Evolutionary conservation across 1,140 invertebrate genomes (phyloP).

Genomic region (Bombus sylvicola): DNA sequence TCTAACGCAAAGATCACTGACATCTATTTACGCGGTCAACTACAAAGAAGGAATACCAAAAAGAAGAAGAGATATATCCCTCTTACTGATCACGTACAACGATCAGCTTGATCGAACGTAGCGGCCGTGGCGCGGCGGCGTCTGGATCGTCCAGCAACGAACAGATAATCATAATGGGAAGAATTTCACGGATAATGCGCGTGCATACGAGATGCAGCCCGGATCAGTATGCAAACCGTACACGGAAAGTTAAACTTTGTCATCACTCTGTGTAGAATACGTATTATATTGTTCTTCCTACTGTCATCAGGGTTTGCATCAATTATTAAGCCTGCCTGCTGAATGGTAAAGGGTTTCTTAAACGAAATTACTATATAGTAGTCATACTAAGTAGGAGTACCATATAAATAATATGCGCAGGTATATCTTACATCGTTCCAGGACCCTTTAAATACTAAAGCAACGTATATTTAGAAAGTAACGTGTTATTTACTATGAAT

Average conservation of each 20-base stretch:
- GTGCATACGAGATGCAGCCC: conserved; percentile 39
- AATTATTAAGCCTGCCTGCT: conserved; percentile 17
- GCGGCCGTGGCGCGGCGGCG: conserved; percentile 34
- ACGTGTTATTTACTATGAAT: background rate
- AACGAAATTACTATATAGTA: background rate
- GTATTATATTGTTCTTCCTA: conserved; percentile 43
- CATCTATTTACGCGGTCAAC: conserved; percentile 56
- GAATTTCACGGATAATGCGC: conserved; percentile 66
- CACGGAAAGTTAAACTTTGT: conserved; percentile 48
- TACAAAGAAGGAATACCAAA: conserved; percentile 55
- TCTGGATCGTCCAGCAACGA: conserved; percentile 45
- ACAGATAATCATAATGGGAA: conserved; percentile 67
- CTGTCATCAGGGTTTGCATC: conserved; percentile 28
- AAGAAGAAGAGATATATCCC: conserved; percentile 39
- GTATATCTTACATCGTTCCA: background rate
- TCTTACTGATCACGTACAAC: conserved; percentile 64
- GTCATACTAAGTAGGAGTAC: background rate
- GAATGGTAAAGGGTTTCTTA: background rate
- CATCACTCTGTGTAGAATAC: conserved; percentile 43
- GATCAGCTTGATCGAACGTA: conserved; percentile 63
- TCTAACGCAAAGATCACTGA: conserved; percentile 31
- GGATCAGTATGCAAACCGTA: conserved; percentile 58
- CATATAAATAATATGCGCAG: conserved; percentile 16
- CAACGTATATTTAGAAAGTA: background rate
- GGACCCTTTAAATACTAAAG: background rate